Conservation (phyloP, 1,140 invertebrate genomes). For the Heterodera schachtii region DNA sequence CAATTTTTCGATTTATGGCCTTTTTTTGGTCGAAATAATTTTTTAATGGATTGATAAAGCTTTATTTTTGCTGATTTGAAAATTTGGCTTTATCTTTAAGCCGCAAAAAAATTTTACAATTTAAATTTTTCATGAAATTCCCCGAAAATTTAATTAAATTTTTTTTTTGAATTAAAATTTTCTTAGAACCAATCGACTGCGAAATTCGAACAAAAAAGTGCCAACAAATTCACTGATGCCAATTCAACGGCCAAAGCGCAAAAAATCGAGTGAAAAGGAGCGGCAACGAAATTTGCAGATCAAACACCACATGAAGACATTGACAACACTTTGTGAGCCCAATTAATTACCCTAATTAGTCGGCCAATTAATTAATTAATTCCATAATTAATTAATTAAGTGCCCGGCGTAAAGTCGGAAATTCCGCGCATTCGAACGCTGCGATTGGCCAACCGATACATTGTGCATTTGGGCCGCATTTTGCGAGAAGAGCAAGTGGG, state of each 20-base stretch:
- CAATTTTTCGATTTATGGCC: too few species aligned
- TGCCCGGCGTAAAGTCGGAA: conserved; percentile 1
- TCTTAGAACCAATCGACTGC: neutral
- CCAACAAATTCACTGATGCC: neutral
- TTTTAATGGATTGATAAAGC: too few species aligned
- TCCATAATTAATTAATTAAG: neutral
- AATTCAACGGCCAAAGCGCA: conserved; percentile 4
- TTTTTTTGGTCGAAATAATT: too few species aligned
- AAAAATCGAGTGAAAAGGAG: conserved; percentile 15
- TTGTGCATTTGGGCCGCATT: conserved; percentile 17
- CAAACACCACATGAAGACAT: neutral
- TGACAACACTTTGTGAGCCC: neutral
- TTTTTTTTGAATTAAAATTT: too few species aligned
- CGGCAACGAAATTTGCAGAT: conserved; percentile 19
- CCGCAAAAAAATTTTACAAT: too few species aligned
- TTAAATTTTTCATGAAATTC: too few species aligned
- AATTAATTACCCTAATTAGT: neutral
- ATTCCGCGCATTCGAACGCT: conserved; percentile 25
- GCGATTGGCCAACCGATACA: conserved; percentile 23
- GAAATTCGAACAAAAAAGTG: neutral
- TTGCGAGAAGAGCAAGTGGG: conserved; percentile 15
- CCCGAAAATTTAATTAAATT: too few species aligned
- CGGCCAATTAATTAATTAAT: neutral
- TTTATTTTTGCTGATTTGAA: too few species aligned
- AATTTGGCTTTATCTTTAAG: too few species aligned